Base-by-base conservation (phyloP, 35 echinoderm and acorn worm genomes). In the Stichopus chloronotus region DNA sequence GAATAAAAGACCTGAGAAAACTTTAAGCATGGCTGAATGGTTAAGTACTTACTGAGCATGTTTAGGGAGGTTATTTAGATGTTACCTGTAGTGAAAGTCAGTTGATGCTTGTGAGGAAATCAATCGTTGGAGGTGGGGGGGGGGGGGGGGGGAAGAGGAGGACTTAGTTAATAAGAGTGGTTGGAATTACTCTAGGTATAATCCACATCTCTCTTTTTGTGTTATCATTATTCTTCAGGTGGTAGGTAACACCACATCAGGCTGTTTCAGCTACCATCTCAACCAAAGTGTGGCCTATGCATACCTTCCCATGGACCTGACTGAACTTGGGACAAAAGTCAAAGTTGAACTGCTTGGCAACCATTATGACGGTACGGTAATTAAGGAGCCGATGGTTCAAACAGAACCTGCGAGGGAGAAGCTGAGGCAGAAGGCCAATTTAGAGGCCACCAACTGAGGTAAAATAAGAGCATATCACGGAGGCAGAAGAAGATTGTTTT, bases 231-330 rank as follows among this genome's bases (percentile, higher is more conserved):
- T 52, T 8, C 59, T 24, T 11, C 88, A 99, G 97, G 97, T 99
- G 58, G 87, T 99, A 11, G 97, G 97, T 55, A 99, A 96, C 86
- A 99, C 97, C 61, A 99, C 97, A 61, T 99, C 97, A 22, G 97
- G 97, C 78, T 96, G 97, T 53, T 99, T 95, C 82, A 99, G 97
- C 89, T 96, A 99, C 55, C 92, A 92, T 59, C 72, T 96, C 13
- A 78, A 94, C 21, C 94, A 96, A 90, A 95, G 95, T 58, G 96
- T 99, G 24, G 88, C 91, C 56, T 99, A 99, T 78, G 97, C 97
- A 53, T 99, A 99, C 88, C 92, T 99, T 9, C 97, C 97, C n/a
- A 74, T 94, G 14, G 61, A 90, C 6, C 86, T 99, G 25, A 88
- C 81, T 6, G 89, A 93, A 16, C 61, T 92, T 58, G 97, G 97